Evolutionary conservation across 2,888 invertebrate genomes (phyloP).

Genomic region (Linyphia triangularis): DNA sequence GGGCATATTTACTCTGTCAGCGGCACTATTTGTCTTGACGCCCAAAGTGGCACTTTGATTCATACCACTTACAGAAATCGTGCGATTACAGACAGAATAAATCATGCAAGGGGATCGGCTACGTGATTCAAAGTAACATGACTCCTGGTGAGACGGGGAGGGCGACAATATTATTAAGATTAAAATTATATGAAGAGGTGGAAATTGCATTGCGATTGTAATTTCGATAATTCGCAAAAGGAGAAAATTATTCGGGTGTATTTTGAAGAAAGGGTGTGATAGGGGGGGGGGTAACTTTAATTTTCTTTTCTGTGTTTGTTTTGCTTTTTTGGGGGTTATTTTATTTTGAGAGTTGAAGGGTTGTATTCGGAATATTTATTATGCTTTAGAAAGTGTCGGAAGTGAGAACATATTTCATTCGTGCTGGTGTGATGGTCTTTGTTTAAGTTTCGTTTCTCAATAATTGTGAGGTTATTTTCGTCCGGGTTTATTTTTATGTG

Average conservation of each 20-base stretch:
- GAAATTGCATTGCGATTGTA: conserved; percentile 40
- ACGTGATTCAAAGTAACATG: conserved; percentile 25
- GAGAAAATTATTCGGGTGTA: conserved; percentile 41
- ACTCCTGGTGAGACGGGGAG: neutral
- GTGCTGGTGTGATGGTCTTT: too few relatives aligned
- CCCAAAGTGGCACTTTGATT: conserved; percentile 57
- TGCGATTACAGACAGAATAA: conserved; percentile 36
- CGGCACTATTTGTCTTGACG: conserved; percentile 31
- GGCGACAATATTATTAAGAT: conserved; percentile 14
- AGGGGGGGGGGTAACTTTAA: neutral
- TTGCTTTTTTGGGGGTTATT: conserved; percentile 10
- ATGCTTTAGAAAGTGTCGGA: neutral
- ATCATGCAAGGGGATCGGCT: conserved; percentile 34
- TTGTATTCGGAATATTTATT: conserved; percentile 2
- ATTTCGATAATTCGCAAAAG: conserved; percentile 42
- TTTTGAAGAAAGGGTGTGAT: too few relatives aligned
- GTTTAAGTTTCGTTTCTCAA: too few relatives aligned
- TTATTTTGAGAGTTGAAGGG: neutral
- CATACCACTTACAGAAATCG: conserved; percentile 39
- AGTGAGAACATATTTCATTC: conserved; percentile 1
- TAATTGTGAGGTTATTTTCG: too few relatives aligned
- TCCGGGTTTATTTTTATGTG: too few relatives aligned
- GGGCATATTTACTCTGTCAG: conserved; percentile 51
- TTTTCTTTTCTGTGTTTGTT: conserved; percentile 6
- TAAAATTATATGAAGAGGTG: conserved; percentile 38